Evolutionary conservation across 2,113 vertebrate genomes (phyloP).

Genomic region (human (Homo sapiens)): GRCh38 chr2:187360001-187360500

Average conservation of each 20-base stretch:
- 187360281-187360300: background rate
- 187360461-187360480: background rate
- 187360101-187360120: slow-evolving; percentile 68
- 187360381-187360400: background rate
- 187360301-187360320: background rate
- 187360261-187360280: background rate
- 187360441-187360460: background rate
- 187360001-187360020: background rate
- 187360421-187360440: background rate
- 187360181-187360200: slow-evolving; percentile 68
- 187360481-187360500: background rate
- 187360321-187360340: background rate
- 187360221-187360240: background rate
- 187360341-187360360: background rate
- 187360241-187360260: background rate
- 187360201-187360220: background rate
- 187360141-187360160: slow-evolving; percentile 34
- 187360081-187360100: slow-evolving; percentile 67
- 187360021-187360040: background rate
- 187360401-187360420: background rate
- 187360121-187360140: slow-evolving; percentile 44
- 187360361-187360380: background rate
- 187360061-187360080: background rate
- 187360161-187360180: slow-evolving; percentile 41
- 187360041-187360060: background rate